Evolutionary conservation across 1,140 invertebrate species (phyloP).

Genomic region (Mylabris phalerata): DNA sequence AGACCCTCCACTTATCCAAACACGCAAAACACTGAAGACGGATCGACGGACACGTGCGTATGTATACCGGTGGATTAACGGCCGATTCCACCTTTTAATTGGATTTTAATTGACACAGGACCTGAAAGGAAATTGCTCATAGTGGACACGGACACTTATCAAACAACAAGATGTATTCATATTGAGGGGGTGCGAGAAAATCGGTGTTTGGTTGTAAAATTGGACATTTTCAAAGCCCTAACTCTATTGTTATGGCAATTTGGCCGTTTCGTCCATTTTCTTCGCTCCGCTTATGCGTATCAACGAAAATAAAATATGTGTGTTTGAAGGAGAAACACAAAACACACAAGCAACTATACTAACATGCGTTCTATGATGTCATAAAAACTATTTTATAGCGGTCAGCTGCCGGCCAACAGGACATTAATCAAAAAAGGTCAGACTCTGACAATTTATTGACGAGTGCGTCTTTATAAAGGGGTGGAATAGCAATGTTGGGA

Average conservation of each 20-base stretch:
- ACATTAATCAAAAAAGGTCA: slow-evolving; percentile 27
- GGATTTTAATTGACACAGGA: slow-evolving; percentile 31
- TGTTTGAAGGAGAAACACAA: not conserved
- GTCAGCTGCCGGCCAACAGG: slow-evolving; percentile 24
- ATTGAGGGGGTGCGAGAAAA: not conserved
- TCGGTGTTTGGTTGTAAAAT: no score
- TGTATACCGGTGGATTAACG: slow-evolving; percentile 27
- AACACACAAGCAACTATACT: slow-evolving; percentile 16
- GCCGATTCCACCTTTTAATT: slow-evolving; percentile 25
- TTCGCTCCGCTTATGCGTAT: no score
- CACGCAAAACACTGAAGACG: slow-evolving; percentile 24
- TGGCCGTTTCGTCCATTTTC: no score
- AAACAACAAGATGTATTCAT: not conserved
- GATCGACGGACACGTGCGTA: slow-evolving; percentile 19
- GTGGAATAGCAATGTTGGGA: not conserved
- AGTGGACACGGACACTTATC: not conserved
- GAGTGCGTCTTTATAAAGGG: slow-evolving; percentile 17
- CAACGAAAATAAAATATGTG: not conserved
- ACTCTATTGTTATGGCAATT: no score
- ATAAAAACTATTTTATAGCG: slow-evolving; percentile 28
- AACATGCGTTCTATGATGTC: slow-evolving; percentile 23
- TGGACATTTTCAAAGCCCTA: no score
- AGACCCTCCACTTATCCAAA: slow-evolving; percentile 17
- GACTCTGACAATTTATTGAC: slow-evolving; percentile 27
- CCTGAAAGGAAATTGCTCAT: slow-evolving; percentile 17